Conservation (phyloP, 2,797 vertebrate genomes). For the Eulemur rubriventer region DNA sequence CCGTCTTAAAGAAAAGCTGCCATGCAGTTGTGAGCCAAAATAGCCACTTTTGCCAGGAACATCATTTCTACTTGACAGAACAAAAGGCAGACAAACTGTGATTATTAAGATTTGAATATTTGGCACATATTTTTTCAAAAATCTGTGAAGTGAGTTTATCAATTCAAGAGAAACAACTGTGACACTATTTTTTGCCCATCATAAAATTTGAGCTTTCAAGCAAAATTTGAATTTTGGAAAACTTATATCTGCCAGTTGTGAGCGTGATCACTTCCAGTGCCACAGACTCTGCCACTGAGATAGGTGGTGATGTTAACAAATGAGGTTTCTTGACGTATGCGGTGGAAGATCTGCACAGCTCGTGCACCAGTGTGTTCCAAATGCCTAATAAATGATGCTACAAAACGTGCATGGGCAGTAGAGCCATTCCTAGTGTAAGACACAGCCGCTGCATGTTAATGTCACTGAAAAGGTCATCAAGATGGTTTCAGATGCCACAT, state of each 20-base stretch:
- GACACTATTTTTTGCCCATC: neutral
- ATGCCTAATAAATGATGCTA: fast-evolving
- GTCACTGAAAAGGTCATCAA: fast-evolving
- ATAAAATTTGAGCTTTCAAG: neutral
- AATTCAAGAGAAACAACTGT: neutral
- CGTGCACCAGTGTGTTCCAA: fast-evolving
- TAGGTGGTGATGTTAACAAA: fast-evolving
- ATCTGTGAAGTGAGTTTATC: neutral
- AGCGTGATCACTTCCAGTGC: neutral
- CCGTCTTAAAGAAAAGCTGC: neutral
- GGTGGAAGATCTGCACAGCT: fast-evolving
- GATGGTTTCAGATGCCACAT: neutral
- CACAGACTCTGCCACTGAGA: neutral
- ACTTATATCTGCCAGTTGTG: neutral
- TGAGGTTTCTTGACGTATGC: too few relatives aligned
- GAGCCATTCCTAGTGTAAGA: fast-evolving
- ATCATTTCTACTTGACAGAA: neutral
- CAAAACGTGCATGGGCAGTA: fast-evolving
- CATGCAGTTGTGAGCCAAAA: neutral
- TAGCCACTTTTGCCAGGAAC: neutral
- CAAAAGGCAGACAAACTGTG: neutral
- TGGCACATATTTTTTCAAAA: neutral
- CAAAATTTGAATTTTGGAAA: neutral
- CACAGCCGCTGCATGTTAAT: fast-evolving
- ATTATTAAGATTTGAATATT: neutral